phyloP scores from a whole-genome alignment of 2,888 invertebrate species.

The Protodeltote pygarga region DNA sequence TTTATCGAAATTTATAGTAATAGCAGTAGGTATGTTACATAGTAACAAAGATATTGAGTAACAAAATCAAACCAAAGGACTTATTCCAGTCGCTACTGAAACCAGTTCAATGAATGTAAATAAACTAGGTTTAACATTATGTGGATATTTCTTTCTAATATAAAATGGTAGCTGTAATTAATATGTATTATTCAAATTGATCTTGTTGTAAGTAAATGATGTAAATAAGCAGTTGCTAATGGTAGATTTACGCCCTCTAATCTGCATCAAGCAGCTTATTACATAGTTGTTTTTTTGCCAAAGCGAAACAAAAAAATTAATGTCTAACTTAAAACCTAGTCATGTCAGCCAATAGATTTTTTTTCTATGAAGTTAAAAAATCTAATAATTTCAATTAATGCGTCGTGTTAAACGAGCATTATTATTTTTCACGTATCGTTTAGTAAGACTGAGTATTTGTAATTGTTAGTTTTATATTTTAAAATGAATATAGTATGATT shows the following conservation, averaged over 20 bases:
- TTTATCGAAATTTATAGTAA: not conserved
- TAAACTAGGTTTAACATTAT: not conserved
- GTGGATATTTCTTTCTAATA: not conserved
- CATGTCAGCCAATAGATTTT: slow-evolving; percentile 46
- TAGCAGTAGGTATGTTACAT: too few relatives aligned
- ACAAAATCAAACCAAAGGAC: not conserved
- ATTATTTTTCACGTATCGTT: slow-evolving; percentile 48
- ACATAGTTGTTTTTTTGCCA: slow-evolving; percentile 28
- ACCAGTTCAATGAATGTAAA: not conserved
- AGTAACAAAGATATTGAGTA: not conserved
- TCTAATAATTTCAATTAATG: slow-evolving; percentile 18
- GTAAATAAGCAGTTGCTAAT: not conserved
- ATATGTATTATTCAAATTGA: not conserved
- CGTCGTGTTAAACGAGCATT: slow-evolving; percentile 31
- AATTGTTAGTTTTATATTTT: slow-evolving; percentile 41
- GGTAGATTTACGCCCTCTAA: not conserved
- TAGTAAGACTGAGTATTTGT: slow-evolving; percentile 63
- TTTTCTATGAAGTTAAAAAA: slow-evolving; percentile 12
- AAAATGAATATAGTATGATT: slow-evolving; percentile 45
- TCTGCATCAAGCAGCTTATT: slow-evolving; percentile 1
- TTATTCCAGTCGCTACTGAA: not conserved
- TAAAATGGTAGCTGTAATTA: slow-evolving; percentile 17
- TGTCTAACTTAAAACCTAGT: slow-evolving; percentile 50
- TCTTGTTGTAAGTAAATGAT: not conserved
- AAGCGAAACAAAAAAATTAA: slow-evolving; percentile 27